These are phyloP conservation scores for Hydra vulgaris DNA, from an alignment of 30 jellyfish, hydroid and myxozoan species.

Conservation along the genomic window DNA sequence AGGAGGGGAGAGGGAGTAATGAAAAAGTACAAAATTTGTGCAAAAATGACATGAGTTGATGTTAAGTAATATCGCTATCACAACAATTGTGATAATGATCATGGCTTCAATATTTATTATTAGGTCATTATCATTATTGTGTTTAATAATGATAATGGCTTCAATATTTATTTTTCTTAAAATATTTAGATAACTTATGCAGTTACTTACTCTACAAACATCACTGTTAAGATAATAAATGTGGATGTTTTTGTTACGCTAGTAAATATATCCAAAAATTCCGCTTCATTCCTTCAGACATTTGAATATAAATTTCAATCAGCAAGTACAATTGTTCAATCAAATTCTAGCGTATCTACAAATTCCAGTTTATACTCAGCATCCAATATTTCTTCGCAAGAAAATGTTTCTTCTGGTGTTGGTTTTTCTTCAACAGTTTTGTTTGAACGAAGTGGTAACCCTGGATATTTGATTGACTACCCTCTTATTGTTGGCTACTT, in stretches of 20 bases:
- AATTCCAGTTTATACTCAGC: too few relatives aligned
- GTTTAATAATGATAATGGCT: too few relatives aligned
- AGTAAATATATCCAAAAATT: neutral
- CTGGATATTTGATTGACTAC: slow-evolving; percentile 71
- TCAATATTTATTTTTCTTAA: too few relatives aligned
- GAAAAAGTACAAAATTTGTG: too few relatives aligned
- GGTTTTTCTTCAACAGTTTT: neutral
- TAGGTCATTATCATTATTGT: too few relatives aligned
- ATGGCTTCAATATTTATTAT: too few relatives aligned
- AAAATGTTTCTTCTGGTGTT: neutral
- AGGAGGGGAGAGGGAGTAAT: too few relatives aligned
- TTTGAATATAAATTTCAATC: neutral
- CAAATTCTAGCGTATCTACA: too few relatives aligned
- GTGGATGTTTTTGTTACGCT: neutral
- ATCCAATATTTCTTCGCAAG: too few relatives aligned
- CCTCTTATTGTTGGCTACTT: slow-evolving; percentile 73
- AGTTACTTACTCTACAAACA: neutral
- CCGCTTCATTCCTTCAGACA: neutral
- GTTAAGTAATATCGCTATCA: too few relatives aligned
- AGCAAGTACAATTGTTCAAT: neutral
- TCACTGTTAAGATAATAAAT: neutral
- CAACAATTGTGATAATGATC: too few relatives aligned
- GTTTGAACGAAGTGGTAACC: slow-evolving; percentile 68
- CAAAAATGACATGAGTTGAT: too few relatives aligned
- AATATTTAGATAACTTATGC: slow-evolving; percentile 1